Conservation (phyloP, 2,888 invertebrate genomes). For the Aleiodes leptofemur region DNA sequence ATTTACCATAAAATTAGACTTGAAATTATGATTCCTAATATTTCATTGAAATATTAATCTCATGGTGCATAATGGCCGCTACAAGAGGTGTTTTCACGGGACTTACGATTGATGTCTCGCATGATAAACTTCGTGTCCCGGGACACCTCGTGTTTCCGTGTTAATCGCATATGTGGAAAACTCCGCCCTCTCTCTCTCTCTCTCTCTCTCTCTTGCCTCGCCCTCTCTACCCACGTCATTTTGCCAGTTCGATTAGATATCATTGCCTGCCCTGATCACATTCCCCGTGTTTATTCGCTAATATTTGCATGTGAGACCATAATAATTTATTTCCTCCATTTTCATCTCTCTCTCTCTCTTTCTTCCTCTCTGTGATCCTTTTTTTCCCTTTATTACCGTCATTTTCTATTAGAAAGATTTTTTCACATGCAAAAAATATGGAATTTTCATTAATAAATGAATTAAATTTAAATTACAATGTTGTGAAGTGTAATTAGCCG, state of each 20-base stretch:
- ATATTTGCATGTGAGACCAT: constrained; percentile 15
- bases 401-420: too few relatives aligned
- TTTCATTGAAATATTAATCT: too few relatives aligned
- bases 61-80: too few relatives aligned
- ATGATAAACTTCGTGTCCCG: constrained; percentile 59
- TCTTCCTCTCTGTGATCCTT: neutral
- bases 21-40: too few relatives aligned
- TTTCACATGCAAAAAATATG: too few relatives aligned
- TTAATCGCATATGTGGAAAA: constrained; percentile 63
- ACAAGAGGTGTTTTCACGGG: constrained; percentile 23
- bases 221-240: neutral
- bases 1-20: too few relatives aligned
- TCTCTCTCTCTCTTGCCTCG: neutral
- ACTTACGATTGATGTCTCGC: constrained; percentile 52
- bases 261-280: constrained; percentile 43
- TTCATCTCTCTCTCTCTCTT: neutral
- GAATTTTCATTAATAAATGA: too few relatives aligned
- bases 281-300: constrained; percentile 26
- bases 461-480: neutral
- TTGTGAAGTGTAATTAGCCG: constrained; percentile 50
- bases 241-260: constrained; percentile 67
- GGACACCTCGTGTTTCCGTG: constrained; percentile 61
- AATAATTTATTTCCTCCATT: constrained; percentile 18
- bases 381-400: too few relatives aligned
- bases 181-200: neutral